Conservation (phyloP, 2,797 vertebrate genomes). For the Sebastiscus tertius region DNA sequence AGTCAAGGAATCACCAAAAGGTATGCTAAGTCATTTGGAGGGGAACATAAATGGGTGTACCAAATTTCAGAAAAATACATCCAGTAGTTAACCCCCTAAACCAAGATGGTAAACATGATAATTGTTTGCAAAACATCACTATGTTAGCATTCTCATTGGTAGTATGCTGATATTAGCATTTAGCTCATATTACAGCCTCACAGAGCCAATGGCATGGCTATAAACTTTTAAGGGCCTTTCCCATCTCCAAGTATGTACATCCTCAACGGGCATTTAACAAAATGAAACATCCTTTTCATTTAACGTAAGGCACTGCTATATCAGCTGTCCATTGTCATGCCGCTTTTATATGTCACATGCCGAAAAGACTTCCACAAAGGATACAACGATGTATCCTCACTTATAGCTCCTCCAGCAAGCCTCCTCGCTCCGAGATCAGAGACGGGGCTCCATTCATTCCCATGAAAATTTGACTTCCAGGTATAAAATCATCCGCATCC, state of each 20-base stretch:
- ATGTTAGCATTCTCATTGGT: background rate
- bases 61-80: background rate
- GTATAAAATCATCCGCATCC: too few relatives aligned
- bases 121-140: background rate
- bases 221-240: background rate
- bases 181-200: background rate
- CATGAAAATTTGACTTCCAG: too few relatives aligned
- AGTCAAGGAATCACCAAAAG: background rate
- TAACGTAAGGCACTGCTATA: background rate
- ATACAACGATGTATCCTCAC: background rate
- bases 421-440: background rate
- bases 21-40: background rate
- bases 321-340: too few relatives aligned
- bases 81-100: background rate
- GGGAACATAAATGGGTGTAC: background rate
- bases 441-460: too few relatives aligned
- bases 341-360: background rate
- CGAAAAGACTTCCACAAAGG: background rate
- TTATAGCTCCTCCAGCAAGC: background rate
- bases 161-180: background rate
- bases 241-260: background rate
- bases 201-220: too few relatives aligned
- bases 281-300: background rate
- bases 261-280: background rate
- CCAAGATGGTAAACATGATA: background rate